These are phyloP conservation scores for Pocillopora grandis DNA, from an alignment of 92 coral and sea anemone species.

Conservation along the genomic window DNA sequence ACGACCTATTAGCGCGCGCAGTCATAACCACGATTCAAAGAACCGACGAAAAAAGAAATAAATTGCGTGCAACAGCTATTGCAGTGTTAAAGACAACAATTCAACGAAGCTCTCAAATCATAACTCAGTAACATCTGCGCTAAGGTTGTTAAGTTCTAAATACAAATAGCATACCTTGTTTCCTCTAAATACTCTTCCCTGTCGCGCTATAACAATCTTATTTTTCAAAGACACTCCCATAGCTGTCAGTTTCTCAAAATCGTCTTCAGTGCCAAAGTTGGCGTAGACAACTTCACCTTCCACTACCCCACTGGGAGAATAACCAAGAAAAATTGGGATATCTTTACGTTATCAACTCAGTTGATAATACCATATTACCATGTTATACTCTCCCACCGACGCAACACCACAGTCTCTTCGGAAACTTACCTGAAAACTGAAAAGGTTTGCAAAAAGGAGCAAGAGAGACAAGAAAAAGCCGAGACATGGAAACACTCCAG, in stretches of 20 bases:
- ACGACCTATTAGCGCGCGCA: too few relatives aligned
- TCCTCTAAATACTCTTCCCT: conserved; percentile 82
- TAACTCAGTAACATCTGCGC: too few relatives aligned
- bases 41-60: too few relatives aligned
- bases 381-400: too few relatives aligned
- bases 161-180: conserved; percentile 59
- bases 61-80: too few relatives aligned
- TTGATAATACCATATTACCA: too few relatives aligned
- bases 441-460: conserved; percentile 60
- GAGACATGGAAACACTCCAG: conserved; percentile 84
- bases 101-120: too few relatives aligned
- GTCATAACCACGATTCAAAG: too few relatives aligned
- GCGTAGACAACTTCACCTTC: conserved; percentile 83
- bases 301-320: conserved; percentile 72
- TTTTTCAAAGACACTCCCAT: conserved; percentile 63
- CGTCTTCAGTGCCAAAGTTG: conserved; percentile 81
- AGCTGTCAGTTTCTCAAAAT: conserved; percentile 60
- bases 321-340: conserved; percentile 75
- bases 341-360: too few relatives aligned
- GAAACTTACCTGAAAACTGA: too few relatives aligned
- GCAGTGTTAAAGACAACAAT: too few relatives aligned
- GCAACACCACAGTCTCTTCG: too few relatives aligned
- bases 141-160: background rate
- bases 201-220: conserved; percentile 70
- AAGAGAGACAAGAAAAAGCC: conserved; percentile 75